Evolutionary conservation across 2,113 vertebrate species (phyloP), one percentile per base, ranked within the genome.

Genomic region (Thymallus thymallus): DNA sequence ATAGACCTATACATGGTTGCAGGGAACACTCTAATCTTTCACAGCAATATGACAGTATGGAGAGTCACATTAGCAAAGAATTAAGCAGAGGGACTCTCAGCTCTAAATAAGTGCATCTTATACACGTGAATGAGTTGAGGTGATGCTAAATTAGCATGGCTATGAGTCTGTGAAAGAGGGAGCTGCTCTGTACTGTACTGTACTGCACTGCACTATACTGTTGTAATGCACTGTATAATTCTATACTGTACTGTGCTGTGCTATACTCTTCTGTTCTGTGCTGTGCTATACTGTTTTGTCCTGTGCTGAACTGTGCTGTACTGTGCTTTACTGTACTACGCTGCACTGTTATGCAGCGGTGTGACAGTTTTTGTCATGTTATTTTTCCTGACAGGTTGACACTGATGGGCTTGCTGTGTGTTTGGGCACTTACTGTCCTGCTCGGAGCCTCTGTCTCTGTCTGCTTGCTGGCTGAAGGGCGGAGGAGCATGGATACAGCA

Each of bases 401-500:
- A 89, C 88, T 65, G 87, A 98, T 97, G 96, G 92, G 91, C 78
- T 88, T 89, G 62, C 91, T 92, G 85, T 86, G 85, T 76, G 84
- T 96, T 81, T 95, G 95, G 94, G 87, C 90, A 16, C 80, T 73
- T 82, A 90, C 95, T 1, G 3, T 92, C 0, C 87, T 97, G 86
- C 91, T 97, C 7, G 93, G 91, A 72, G 83, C 92, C 69, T 94
- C 90, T 51, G 48, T 60, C 26, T 66, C 63, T 26, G 88, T 91
- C 0, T 89, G 73, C 0, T 89, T 72, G 1, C 76, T 90, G 55
- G 82, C 80, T 0, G 90, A 92, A 78, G 96, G 92, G 82, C 94
- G 93, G 92, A 90, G 92, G 89, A 91, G 84, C 85, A 18, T 32
- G 45, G 94, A 93, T 23, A 32, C 74, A 78, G 89, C 82, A 74